Conservation (phyloP, 64 coral and sea anemone species). For the Stylophora pistillata region DNA sequence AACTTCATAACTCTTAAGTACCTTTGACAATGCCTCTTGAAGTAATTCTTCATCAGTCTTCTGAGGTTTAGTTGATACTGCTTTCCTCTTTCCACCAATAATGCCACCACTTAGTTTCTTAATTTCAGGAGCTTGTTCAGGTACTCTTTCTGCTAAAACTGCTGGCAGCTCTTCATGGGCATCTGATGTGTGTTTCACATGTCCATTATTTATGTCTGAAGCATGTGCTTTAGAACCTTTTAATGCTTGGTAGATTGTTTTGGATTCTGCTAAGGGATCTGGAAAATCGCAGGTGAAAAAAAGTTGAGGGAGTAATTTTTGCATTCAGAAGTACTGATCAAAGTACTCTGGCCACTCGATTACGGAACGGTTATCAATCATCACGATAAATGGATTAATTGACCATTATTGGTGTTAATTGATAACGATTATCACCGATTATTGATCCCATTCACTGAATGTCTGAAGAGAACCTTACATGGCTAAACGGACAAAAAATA, state of each 20-base stretch:
- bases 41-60: constrained; percentile 53
- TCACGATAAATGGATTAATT: not conserved
- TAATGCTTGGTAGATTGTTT: constrained; percentile 64
- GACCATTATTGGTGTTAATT: no score
- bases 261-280: constrained; percentile 48
- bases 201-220: not conserved
- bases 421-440: no score
- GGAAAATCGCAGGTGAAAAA: not conserved
- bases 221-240: constrained; percentile 10
- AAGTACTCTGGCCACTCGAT: not conserved
- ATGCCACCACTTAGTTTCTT: constrained; percentile 31
- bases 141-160: not conserved
- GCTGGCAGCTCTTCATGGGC: constrained; percentile 28
- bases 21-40: constrained; percentile 52
- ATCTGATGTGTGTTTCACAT: constrained; percentile 20
- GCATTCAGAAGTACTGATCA: not conserved
- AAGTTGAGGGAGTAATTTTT: not conserved
- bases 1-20: not conserved
- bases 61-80: constrained; percentile 27
- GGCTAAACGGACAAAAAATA: no score
- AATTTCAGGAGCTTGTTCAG: constrained; percentile 48
- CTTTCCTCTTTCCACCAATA: constrained; percentile 46
- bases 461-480: no score
- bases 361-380: not conserved
- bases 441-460: no score